A percentile compares a stretch with the other conserved stretches of the same genome.
These are phyloP conservation scores for Dorcus parallelipipedus DNA, from an alignment of 2,888 invertebrate species.

Conservation along the genomic window DNA sequence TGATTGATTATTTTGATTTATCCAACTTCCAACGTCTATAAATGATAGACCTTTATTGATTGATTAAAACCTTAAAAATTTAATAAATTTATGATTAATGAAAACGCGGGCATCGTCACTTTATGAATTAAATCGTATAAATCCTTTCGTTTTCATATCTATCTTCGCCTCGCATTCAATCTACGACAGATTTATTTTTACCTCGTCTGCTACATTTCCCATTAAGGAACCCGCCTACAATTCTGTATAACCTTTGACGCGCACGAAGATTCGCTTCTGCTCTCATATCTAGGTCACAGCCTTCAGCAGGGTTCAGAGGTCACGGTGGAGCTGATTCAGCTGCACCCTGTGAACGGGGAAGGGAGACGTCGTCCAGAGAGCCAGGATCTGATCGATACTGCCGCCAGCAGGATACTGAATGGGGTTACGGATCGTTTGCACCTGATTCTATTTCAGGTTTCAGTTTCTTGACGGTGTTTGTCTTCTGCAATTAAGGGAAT, in stretches of 20 bases:
- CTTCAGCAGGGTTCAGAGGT: slow-evolving; percentile 31
- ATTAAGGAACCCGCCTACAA: background rate
- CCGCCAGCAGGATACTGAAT: background rate
- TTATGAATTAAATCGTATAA: no score
- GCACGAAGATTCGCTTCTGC: slow-evolving; percentile 10
- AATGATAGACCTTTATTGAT: no score
- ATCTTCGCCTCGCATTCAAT: no score
- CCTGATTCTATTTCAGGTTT: background rate
- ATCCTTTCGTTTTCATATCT: no score
- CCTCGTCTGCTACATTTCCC: background rate
- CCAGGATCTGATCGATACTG: slow-evolving; percentile 1
- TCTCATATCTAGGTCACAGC: slow-evolving; percentile 28
- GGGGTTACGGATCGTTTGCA: background rate
- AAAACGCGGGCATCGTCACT: no score
- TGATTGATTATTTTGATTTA: no score
- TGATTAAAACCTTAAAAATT: no score
- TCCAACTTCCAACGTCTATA: no score
- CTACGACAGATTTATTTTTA: no score
- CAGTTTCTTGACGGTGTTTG: no score
- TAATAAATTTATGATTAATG: no score
- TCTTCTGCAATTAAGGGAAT: no score
- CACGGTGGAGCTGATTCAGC: slow-evolving; percentile 28
- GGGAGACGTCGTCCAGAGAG: slow-evolving; percentile 10
- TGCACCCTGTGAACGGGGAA: slow-evolving; percentile 23
- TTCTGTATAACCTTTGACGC: slow-evolving; percentile 16